Conservation (phyloP, 2,888 invertebrate genomes). For the Galeruca laticollis region DNA sequence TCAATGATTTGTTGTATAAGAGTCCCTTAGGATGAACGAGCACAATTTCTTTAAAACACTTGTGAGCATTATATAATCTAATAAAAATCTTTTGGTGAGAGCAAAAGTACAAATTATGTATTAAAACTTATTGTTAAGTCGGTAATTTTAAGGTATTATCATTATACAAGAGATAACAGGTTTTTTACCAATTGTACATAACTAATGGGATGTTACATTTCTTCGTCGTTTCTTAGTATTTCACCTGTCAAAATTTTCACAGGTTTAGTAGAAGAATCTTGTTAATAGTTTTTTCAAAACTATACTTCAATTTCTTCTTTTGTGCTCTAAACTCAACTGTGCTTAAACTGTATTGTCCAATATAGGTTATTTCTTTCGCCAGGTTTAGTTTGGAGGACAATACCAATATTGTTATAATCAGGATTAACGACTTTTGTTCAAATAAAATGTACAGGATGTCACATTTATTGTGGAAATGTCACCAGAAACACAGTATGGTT, state of each 20-base stretch:
- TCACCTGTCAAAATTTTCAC: neutral
- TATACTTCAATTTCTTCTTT: too few species aligned
- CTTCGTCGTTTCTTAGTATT: slow-evolving; percentile 3
- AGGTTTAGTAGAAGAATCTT: too few species aligned
- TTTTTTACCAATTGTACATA: slow-evolving; percentile 20
- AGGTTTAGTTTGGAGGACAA: too few species aligned
- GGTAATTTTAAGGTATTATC: slow-evolving; percentile 28
- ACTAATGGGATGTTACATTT: slow-evolving; percentile 9
- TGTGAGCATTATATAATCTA: slow-evolving; percentile 15
- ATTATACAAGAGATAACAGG: slow-evolving; percentile 14
- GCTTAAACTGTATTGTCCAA: too few species aligned
- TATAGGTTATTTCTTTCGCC: too few species aligned
- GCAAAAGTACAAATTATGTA: slow-evolving; percentile 65
- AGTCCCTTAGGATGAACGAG: slow-evolving; percentile 1
- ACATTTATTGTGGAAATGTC: too few species aligned
- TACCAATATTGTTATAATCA: too few species aligned
- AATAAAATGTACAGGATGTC: too few species aligned
- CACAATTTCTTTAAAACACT: slow-evolving; percentile 24
- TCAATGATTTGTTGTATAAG: neutral
- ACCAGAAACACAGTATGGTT: too few species aligned
- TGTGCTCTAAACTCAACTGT: too few species aligned
- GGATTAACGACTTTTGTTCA: too few species aligned
- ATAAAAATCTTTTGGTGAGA: slow-evolving; percentile 63
- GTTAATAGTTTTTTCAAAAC: too few species aligned
- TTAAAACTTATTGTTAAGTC: slow-evolving; percentile 25